Evolutionary conservation across 1,140 invertebrate genomes (phyloP).

Genomic region (Ganaspis sp.): DNA sequence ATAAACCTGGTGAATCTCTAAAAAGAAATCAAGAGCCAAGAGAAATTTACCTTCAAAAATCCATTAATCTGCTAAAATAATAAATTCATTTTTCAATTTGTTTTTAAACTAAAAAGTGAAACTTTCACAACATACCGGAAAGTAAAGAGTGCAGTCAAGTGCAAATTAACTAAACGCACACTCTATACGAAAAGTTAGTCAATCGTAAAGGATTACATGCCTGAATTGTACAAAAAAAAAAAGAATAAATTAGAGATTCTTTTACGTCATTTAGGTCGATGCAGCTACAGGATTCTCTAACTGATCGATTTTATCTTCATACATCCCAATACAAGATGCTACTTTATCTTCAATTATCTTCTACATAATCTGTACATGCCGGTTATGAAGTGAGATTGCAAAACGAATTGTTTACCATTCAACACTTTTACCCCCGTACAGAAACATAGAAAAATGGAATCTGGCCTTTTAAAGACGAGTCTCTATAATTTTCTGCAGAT

Average conservation of each 20-base stretch:
- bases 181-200: background rate
- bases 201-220: conserved; percentile 8
- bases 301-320: conserved; percentile 1
- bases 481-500: conserved; percentile 6
- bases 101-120: background rate
- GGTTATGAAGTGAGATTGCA: conserved; percentile 23
- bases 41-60: too few species aligned
- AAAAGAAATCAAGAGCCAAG: background rate
- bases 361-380: background rate
- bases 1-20: background rate
- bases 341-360: background rate
- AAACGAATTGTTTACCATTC: conserved; percentile 3
- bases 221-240: background rate
- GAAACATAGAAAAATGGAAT: background rate
- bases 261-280: conserved; percentile 19
- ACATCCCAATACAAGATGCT: background rate
- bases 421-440: background rate
- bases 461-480: conserved; percentile 9
- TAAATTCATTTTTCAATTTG: too few species aligned
- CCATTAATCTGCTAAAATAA: too few species aligned
- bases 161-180: background rate
- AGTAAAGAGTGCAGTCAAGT: background rate
- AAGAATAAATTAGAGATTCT: conserved; percentile 20
- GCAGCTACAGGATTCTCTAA: background rate
- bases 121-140: background rate